These are phyloP conservation scores for Cyrtonyx montezumae DNA, from an alignment of 2,113 vertebrate species.

Conservation along the genomic window DNA sequence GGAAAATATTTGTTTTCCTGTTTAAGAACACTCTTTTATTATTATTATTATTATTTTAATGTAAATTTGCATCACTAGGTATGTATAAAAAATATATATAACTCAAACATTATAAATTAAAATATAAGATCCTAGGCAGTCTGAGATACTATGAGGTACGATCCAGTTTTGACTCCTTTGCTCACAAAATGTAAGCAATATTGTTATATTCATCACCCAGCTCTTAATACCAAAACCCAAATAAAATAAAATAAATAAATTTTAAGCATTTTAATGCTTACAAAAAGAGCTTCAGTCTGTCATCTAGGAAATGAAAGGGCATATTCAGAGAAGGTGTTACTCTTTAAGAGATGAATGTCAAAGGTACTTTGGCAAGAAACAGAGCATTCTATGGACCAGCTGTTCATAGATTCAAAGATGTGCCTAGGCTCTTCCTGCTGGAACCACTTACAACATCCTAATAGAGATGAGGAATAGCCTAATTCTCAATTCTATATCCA, in stretches of 20 bases:
- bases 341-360: not conserved
- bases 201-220: not conserved
- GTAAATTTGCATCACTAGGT: not conserved
- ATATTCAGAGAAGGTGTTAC: not conserved
- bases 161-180: not conserved
- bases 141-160: not conserved
- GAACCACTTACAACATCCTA: not conserved
- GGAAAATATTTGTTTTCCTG: constrained; percentile 53
- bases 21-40: not conserved
- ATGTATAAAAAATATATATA: not conserved
- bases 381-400: not conserved
- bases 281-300: not conserved
- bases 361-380: not conserved
- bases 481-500: fast-evolving
- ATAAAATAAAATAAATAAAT: not conserved
- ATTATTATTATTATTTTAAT: not conserved
- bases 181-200: not conserved
- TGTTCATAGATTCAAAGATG: not conserved
- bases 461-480: not conserved
- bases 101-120: not conserved
- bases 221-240: not conserved
- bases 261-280: too few species aligned
- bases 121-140: not conserved
- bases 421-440: not conserved
- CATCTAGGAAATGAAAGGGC: not conserved